Evolutionary conservation across 2,888 invertebrate species (phyloP).

Genomic region (Andrena trimmerana): DNA sequence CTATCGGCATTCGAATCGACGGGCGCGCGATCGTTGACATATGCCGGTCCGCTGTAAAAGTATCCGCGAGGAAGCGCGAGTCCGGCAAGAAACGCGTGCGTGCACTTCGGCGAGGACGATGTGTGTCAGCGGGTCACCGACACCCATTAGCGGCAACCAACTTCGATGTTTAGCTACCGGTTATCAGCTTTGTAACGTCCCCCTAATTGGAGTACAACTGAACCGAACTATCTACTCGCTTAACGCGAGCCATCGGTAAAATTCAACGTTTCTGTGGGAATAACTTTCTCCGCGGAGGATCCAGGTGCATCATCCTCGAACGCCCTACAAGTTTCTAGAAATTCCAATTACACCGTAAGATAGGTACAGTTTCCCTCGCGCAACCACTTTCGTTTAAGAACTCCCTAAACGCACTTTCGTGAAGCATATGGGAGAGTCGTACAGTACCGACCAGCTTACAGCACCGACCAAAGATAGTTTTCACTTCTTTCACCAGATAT

Average conservation of each 20-base stretch:
- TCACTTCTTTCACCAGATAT: too few species aligned
- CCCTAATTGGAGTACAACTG: slow-evolving; percentile 37
- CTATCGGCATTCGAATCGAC: slow-evolving; percentile 30
- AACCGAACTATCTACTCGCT: not conserved
- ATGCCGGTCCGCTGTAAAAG: slow-evolving; percentile 38
- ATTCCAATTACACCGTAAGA: not conserved
- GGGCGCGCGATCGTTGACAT: slow-evolving; percentile 49
- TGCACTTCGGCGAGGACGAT: slow-evolving; percentile 66
- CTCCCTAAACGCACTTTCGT: slow-evolving; percentile 7
- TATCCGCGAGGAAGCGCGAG: slow-evolving; percentile 41
- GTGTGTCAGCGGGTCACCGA: slow-evolving; percentile 76
- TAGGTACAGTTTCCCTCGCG: not conserved
- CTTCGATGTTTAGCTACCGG: slow-evolving; percentile 63
- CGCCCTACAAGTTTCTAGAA: not conserved
- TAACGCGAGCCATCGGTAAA: not conserved
- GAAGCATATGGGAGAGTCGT: slow-evolving; percentile 25
- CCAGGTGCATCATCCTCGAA: not conserved
- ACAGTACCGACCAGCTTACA: too few species aligned
- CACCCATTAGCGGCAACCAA: slow-evolving; percentile 67
- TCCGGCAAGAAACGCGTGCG: slow-evolving; percentile 62
- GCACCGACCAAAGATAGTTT: too few species aligned
- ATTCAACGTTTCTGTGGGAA: not conserved
- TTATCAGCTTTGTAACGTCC: slow-evolving; percentile 52
- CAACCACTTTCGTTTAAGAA: slow-evolving; percentile 46
- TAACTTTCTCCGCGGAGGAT: slow-evolving; percentile 26